phyloP scores from a whole-genome alignment of 2,113 vertebrate genomes.

The Willisornis vidua region DNA sequence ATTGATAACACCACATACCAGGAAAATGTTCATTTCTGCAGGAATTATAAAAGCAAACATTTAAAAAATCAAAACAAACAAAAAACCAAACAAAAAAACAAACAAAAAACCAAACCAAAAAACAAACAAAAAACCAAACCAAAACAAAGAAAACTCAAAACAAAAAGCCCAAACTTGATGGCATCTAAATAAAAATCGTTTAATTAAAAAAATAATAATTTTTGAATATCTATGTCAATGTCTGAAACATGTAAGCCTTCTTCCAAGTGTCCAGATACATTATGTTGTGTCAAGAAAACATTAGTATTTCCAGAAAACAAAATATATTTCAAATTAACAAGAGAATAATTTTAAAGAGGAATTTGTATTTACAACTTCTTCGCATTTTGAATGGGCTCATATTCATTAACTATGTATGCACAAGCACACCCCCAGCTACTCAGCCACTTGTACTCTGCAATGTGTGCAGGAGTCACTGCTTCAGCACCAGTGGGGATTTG shows the following conservation, averaged over 20 bases:
- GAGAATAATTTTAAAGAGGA: neutral
- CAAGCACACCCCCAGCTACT: neutral
- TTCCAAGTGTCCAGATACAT: neutral
- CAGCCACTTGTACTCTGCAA: accelerated
- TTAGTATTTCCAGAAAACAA: neutral
- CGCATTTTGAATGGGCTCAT: neutral
- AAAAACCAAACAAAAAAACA: neutral
- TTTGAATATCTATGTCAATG: neutral
- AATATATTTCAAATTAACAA: neutral
- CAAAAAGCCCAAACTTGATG: neutral
- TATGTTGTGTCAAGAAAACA: neutral
- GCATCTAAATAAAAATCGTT: neutral
- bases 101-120: neutral
- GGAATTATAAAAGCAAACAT: neutral
- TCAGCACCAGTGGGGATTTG: neutral
- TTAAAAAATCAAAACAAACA: neutral
- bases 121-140: neutral
- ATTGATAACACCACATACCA: neutral
- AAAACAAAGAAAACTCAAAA: neutral
- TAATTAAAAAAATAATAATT: neutral
- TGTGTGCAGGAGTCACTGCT: neutral
- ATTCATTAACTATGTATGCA: neutral
- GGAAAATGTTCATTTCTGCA: neutral
- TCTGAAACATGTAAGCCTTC: neutral
- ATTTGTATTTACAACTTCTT: neutral